Conservation (phyloP, 2,113 vertebrate genomes). For the Solenodon paradoxus region DNA sequence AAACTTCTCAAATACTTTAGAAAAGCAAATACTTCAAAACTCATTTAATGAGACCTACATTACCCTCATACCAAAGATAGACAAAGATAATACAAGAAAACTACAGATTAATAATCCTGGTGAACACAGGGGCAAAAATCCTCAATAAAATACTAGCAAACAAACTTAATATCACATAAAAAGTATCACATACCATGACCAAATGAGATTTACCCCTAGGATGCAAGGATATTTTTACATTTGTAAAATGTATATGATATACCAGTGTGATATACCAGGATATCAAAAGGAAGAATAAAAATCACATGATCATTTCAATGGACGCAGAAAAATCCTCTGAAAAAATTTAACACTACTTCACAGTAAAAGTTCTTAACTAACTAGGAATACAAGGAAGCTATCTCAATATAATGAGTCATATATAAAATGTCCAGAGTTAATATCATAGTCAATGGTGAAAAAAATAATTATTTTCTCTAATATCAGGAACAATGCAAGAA, state of each 20-base stretch:
- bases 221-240: neutral
- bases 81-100: neutral
- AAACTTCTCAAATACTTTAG: neutral
- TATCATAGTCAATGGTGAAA: neutral
- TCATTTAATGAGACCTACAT: neutral
- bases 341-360: neutral
- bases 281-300: neutral
- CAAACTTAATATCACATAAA: neutral
- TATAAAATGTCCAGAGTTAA: neutral
- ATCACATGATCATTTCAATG: neutral
- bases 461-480: neutral
- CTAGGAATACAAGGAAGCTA: neutral
- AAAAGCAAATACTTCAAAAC: neutral
- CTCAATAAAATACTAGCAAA: neutral
- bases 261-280: neutral
- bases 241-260: no score
- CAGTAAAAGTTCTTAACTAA: neutral
- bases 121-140: neutral
- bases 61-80: neutral
- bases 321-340: neutral
- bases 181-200: neutral
- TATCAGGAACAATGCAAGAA: neutral
- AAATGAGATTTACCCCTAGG: neutral
- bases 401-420: neutral
- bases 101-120: neutral